These are phyloP conservation scores for Trisateles emortualis DNA, from an alignment of 2,888 invertebrate genomes.

Conservation along the genomic window DNA sequence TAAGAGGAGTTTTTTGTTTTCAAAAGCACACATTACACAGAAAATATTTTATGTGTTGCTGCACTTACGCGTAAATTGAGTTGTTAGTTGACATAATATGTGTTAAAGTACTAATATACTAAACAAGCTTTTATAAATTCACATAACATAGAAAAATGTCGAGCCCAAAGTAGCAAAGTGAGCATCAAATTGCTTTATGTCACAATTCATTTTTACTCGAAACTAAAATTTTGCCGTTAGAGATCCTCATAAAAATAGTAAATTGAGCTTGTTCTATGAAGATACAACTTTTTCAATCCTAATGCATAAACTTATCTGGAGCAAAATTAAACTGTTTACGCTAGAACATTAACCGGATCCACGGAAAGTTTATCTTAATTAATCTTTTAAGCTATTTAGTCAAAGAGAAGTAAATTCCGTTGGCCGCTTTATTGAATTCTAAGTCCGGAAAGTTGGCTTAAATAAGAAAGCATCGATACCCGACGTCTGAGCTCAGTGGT, in stretches of 20 bases:
- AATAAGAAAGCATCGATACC: slow-evolving; percentile 81
- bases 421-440: slow-evolving; percentile 82
- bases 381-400: slow-evolving; percentile 83
- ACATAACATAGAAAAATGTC: slow-evolving; percentile 2
- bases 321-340: slow-evolving; percentile 68
- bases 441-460: slow-evolving; percentile 78
- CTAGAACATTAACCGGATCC: slow-evolving; percentile 68
- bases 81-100: neutral
- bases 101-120: neutral
- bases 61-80: neutral
- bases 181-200: slow-evolving; percentile 17
- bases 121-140: neutral
- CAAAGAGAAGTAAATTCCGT: slow-evolving; percentile 82
- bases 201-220: slow-evolving; percentile 13
- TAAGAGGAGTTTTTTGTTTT: too few relatives aligned
- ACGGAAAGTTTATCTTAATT: slow-evolving; percentile 77
- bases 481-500: slow-evolving; percentile 66
- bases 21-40: too few relatives aligned
- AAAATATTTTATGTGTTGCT: neutral
- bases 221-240: slow-evolving; percentile 17
- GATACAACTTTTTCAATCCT: slow-evolving; percentile 38
- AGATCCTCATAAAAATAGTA: slow-evolving; percentile 28
- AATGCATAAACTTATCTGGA: slow-evolving; percentile 56
- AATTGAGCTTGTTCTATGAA: slow-evolving; percentile 35
- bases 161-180: slow-evolving; percentile 3